Percentiles rank a stretch among this genome's conserved stretches.
Conservation (phyloP, 2,797 vertebrate species). For the Emydoidea blandingii region DNA sequence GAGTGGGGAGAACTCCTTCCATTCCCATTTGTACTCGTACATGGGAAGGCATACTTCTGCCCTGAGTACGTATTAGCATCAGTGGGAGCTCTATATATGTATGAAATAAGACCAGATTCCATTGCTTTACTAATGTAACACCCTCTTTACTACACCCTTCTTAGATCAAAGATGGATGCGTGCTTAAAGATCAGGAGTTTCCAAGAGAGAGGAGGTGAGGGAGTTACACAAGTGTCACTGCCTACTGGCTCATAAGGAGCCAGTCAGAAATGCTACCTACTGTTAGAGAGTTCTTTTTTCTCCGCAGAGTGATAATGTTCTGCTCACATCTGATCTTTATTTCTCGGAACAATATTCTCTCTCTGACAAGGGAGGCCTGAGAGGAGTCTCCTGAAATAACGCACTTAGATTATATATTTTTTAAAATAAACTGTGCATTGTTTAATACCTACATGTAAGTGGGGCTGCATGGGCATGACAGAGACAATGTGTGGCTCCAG, state of each 20-base stretch:
- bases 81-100: neutral
- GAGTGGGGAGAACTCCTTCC: neutral
- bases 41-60: neutral
- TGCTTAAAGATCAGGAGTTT: neutral
- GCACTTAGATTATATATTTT: neutral
- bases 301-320: neutral
- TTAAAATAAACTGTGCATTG: neutral
- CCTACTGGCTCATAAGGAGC: neutral
- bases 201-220: neutral
- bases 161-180: neutral
- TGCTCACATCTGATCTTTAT: constrained; percentile 29
- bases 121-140: neutral
- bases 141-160: neutral
- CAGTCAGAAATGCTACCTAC: neutral
- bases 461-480: neutral
- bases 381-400: neutral
- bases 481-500: neutral
- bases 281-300: neutral
- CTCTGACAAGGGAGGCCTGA: neutral
- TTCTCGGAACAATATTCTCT: neutral
- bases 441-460: neutral
- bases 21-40: neutral
- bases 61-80: neutral
- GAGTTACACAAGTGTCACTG: neutral
- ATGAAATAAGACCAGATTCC: neutral